Base-by-base conservation (phyloP, 1,140 invertebrate species). In the Saccostrea glomerata region DNA sequence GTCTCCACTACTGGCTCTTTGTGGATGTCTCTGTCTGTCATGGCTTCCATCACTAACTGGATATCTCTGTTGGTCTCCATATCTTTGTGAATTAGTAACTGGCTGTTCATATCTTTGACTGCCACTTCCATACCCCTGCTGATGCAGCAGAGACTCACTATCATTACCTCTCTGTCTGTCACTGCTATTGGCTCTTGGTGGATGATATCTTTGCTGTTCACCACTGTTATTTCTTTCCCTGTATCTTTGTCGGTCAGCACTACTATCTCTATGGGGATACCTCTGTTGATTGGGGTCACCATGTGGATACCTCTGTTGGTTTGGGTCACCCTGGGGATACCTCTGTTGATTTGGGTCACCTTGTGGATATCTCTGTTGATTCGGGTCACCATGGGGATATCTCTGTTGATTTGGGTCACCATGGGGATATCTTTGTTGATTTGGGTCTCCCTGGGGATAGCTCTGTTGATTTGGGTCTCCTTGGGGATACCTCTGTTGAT, bases 211-310 rank as follows among this genome's bases (percentile, higher is more conserved):
- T 73, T 77, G 70, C 13, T 77, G 70, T 77, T 77, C 70, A 77
- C 70, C 70, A 30, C 70, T 77, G 70, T 77, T 36, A 36, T 77
- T 77, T 30, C 70, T 36, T 77, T 77, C 70, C 11, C 70, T 77
- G 25, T 63, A 63, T 63, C 58, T 63, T 17, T 77, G 70, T 15
- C 70, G 23, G 30, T 77, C 70, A 36, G 30, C 25, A 25, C 70
- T 77, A 30, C 70, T 25, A 36, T 77, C 70, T 77, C 70, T 77
- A 12, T 77, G 25, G 70, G 70, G 25, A 77, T 77, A 77, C 30
- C 70, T 36, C 30, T 77, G 70, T 36, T 73, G 70, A 36, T 9
- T 73, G 3, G 11, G 70, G 25, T 73, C 70, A 30, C 70, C 30
- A 0, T 73, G 70, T 0, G 23, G 7, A 30, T 73, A 73, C 12